These are phyloP conservation scores for Lithophane socia DNA, from an alignment of 2,888 invertebrate genomes.

Conservation along the genomic window DNA sequence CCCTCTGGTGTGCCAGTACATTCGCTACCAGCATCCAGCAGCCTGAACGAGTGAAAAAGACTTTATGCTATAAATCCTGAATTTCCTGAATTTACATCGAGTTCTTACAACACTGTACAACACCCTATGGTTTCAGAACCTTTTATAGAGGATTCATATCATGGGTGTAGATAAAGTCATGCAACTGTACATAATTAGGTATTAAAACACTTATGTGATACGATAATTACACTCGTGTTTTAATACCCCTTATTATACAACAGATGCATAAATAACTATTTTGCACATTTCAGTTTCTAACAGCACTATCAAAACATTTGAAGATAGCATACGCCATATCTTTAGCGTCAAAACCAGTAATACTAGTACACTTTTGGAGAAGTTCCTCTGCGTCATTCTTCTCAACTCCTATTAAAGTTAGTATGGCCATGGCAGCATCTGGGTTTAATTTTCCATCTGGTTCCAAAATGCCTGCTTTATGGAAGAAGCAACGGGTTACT, in stretches of 20 bases:
- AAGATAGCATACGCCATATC: constrained; percentile 31
- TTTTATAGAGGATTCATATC: too few relatives aligned
- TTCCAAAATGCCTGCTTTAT: constrained; percentile 30
- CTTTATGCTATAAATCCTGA: too few relatives aligned
- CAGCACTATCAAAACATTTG: constrained; percentile 25
- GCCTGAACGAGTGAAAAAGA: background rate
- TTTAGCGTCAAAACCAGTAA: constrained; percentile 13
- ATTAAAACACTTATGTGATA: too few relatives aligned
- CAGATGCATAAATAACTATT: too few relatives aligned
- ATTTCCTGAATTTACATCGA: too few relatives aligned
- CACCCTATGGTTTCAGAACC: too few relatives aligned
- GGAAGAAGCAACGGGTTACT: constrained; percentile 33
- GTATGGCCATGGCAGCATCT: constrained; percentile 20
- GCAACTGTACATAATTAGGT: too few relatives aligned
- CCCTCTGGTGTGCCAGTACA: background rate
- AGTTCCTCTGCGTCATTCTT: background rate
- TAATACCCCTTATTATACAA: too few relatives aligned
- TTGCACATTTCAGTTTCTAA: background rate
- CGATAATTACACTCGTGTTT: too few relatives aligned
- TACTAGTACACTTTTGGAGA: constrained; percentile 19
- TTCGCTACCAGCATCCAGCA: background rate
- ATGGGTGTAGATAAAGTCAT: too few relatives aligned
- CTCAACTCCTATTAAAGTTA: constrained; percentile 29
- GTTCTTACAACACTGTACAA: too few relatives aligned
- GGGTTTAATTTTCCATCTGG: constrained; percentile 30